These are phyloP conservation scores for Lanius ludovicianus DNA, from an alignment of 2,113 vertebrate genomes.

Conservation along the genomic window DNA sequence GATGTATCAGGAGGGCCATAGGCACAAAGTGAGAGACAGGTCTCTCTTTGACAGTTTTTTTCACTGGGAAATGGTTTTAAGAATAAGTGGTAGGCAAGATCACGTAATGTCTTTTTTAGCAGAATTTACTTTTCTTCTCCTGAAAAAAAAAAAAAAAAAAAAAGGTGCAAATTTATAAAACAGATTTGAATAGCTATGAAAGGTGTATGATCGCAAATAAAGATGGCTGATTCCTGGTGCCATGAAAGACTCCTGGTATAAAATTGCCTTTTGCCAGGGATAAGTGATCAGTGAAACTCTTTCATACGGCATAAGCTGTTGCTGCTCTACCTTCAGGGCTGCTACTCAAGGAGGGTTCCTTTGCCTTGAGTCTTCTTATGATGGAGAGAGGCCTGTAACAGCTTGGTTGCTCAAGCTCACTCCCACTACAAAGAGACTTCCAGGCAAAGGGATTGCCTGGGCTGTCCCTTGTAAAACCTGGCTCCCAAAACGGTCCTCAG, in stretches of 20 bases:
- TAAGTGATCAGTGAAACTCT: background rate
- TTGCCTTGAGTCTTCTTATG: background rate
- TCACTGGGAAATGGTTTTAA: background rate
- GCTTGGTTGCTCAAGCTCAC: background rate
- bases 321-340: background rate
- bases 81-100: background rate
- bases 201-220: background rate
- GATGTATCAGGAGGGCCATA: background rate
- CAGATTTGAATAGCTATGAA: background rate
- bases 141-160: background rate
- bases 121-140: background rate
- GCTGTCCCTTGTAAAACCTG: background rate
- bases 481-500: rapidly evolving
- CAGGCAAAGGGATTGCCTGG: background rate
- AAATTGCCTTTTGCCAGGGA: background rate
- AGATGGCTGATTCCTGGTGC: background rate
- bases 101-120: background rate
- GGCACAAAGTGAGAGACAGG: background rate
- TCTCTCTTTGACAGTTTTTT: background rate
- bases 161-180: background rate
- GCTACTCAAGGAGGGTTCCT: background rate
- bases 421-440: background rate
- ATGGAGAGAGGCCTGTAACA: background rate
- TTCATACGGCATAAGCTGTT: background rate
- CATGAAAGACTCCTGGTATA: background rate